Evolutionary conservation across 2,113 vertebrate species (phyloP).

Genomic region (Nerophis lumbriciformis): DNA sequence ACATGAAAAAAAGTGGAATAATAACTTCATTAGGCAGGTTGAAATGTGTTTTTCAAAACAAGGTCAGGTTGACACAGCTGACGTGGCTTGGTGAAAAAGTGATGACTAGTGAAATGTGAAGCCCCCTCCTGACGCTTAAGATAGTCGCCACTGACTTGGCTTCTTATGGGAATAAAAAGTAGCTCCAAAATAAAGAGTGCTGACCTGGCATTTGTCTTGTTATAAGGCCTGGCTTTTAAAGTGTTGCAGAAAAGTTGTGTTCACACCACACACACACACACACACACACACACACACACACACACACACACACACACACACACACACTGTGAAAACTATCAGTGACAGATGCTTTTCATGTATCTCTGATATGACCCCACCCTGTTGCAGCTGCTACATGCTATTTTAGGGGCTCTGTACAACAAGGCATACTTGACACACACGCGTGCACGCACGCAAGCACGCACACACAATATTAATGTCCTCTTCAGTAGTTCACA

Average conservation of each 20-base stretch:
- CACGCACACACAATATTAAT: conserved; percentile 19
- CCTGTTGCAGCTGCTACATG: conserved; percentile 69
- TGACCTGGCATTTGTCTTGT: conserved; percentile 41
- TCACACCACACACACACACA: conserved; percentile 17
- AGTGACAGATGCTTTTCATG: conserved; percentile 68
- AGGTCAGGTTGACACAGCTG: conserved; percentile 32
- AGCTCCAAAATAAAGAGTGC: conserved; percentile 24
- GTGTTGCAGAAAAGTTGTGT: conserved; percentile 49
- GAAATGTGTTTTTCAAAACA: neutral
- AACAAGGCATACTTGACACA: conserved; percentile 54
- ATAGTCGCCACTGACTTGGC: conserved; percentile 22
- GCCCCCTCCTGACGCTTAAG: conserved; percentile 24
- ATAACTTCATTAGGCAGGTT: too few relatives aligned
- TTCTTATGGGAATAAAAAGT: conserved; percentile 4
- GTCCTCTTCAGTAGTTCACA: neutral
- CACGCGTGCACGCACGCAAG: conserved; percentile 34
- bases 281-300: conserved; percentile 7
- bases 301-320: conserved; percentile 13
- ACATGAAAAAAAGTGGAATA: too few relatives aligned
- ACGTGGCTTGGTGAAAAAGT: conserved; percentile 48
- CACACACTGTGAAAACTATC: too few relatives aligned
- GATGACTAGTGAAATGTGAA: conserved; percentile 68
- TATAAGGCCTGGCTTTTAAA: conserved; percentile 20
- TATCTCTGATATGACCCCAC: conserved; percentile 60
- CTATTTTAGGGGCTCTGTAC: conserved; percentile 69